These are phyloP conservation scores for Halocynthia roretzi DNA, from an alignment of 23 tunicate species.

Conservation along the genomic window DNA sequence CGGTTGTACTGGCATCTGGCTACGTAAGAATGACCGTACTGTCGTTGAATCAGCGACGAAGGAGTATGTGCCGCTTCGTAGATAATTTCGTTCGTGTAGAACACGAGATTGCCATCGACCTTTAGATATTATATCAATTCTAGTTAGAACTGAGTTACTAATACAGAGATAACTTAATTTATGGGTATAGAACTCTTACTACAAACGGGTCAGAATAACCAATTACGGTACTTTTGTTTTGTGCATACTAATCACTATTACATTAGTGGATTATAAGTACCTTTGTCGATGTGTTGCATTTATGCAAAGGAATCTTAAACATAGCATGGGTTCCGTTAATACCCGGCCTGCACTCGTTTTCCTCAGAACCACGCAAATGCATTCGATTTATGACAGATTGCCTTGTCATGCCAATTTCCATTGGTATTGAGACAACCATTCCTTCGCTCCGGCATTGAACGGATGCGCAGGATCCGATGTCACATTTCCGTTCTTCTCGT, in stretches of 20 bases:
- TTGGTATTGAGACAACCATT: constrained; percentile 49
- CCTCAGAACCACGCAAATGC: constrained; percentile 13
- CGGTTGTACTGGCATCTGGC: constrained; percentile 53
- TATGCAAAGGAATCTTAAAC: constrained; percentile 28
- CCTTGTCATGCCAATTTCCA: constrained; percentile 42
- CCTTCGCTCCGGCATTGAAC: constrained; percentile 32
- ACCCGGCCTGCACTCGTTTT: constrained; percentile 29
- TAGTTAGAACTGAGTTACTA: too few relatives aligned
- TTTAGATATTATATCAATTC: not conserved
- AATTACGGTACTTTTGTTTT: too few relatives aligned
- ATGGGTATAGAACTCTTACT: too few relatives aligned
- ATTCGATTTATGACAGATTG: constrained; percentile 16
- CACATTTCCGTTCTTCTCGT: not conserved
- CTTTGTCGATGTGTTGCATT: constrained; percentile 30
- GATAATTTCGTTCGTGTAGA: constrained; percentile 26
- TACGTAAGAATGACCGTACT: constrained; percentile 35
- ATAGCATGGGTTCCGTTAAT: constrained; percentile 47
- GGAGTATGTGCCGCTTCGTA: constrained; percentile 6
- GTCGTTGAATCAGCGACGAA: constrained; percentile 33
- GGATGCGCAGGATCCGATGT: constrained; percentile 3
- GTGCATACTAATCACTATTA: too few relatives aligned
- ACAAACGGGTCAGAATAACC: too few relatives aligned
- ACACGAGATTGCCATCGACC: constrained; percentile 34
- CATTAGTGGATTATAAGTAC: too few relatives aligned
- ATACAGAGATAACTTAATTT: too few relatives aligned